Evolutionary conservation across 2,113 vertebrate genomes (phyloP).

Genomic region (Meleagris gallopavo): DNA sequence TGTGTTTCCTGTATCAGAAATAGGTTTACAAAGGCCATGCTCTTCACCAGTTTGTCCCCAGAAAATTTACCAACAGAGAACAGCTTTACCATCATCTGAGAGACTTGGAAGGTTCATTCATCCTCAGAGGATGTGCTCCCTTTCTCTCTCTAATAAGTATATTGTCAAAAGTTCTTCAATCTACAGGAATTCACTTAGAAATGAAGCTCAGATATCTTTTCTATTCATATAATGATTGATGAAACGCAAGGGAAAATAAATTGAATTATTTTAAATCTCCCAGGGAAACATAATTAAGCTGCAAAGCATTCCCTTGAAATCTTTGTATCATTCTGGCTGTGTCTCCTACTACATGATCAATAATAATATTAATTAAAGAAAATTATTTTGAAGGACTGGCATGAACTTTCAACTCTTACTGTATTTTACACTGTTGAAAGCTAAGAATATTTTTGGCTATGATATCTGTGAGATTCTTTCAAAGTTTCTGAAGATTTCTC

Average conservation of each 20-base stretch:
- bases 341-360: conserved; percentile 79
- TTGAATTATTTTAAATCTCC: conserved; percentile 81
- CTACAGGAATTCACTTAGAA: conserved; percentile 66
- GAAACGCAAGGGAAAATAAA: conserved; percentile 80
- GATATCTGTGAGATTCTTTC: neutral
- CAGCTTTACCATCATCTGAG: neutral
- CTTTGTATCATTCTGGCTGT: conserved; percentile 72
- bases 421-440: conserved; percentile 57
- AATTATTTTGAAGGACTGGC: conserved; percentile 76
- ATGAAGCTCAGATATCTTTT: conserved; percentile 64
- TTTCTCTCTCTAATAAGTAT: neutral
- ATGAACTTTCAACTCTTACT: conserved; percentile 61
- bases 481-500: conserved; percentile 12
- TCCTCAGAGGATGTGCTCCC: neutral
- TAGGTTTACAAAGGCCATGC: neutral
- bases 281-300: conserved; percentile 83
- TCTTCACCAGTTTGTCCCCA: neutral
- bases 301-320: conserved; percentile 78
- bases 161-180: conserved; percentile 52
- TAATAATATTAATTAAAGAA: conserved; percentile 82
- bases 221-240: conserved; percentile 75
- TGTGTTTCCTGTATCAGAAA: neutral
- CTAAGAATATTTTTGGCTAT: conserved; percentile 17
- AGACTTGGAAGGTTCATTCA: neutral
- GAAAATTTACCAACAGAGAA: neutral